A percentile compares a stretch with the other conserved stretches of the same genome.
These are phyloP conservation scores for Chiloscyllium punctatum DNA, from an alignment of 2,797 vertebrate species.

Conservation along the genomic window DNA sequence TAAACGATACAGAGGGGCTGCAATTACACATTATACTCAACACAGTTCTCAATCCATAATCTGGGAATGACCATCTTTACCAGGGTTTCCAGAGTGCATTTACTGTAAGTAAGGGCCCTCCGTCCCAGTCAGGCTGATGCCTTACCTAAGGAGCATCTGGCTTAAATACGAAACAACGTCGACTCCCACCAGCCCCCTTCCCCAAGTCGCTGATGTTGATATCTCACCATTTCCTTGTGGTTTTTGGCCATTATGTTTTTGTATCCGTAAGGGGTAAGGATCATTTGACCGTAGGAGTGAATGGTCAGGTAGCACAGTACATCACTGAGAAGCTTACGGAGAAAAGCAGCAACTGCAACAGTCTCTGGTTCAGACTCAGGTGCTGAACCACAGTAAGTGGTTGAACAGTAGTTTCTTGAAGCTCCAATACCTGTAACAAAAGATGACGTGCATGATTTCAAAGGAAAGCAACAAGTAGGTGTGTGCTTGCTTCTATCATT, in stretches of 20 bases:
- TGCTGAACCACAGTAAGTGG: slow-evolving; percentile 57
- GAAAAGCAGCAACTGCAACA: slow-evolving; percentile 58
- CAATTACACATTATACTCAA: background rate
- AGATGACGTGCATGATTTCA: slow-evolving; percentile 38
- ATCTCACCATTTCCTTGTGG: slow-evolving; percentile 70
- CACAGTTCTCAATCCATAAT: slow-evolving; percentile 42
- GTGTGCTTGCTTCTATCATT: background rate
- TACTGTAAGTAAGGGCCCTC: background rate
- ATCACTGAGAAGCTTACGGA: slow-evolving; percentile 55
- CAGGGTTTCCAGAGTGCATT: background rate
- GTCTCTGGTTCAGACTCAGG: slow-evolving; percentile 69
- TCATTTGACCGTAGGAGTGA: slow-evolving; percentile 73
- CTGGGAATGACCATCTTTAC: slow-evolving; percentile 40
- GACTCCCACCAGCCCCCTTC: no score
- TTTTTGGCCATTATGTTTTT: slow-evolving; percentile 64
- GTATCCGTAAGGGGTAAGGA: slow-evolving; percentile 71
- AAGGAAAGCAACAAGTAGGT: background rate
- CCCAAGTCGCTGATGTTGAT: no score
- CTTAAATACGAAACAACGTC: no score
- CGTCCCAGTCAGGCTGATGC: background rate
- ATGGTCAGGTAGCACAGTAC: slow-evolving; percentile 77
- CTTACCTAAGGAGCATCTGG: no score
- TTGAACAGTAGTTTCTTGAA: slow-evolving; percentile 60
- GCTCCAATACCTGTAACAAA: slow-evolving; percentile 57
- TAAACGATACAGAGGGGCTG: background rate